Conservation (phyloP, 2,113 vertebrate species). For the Eudyptes chrysolophus region DNA sequence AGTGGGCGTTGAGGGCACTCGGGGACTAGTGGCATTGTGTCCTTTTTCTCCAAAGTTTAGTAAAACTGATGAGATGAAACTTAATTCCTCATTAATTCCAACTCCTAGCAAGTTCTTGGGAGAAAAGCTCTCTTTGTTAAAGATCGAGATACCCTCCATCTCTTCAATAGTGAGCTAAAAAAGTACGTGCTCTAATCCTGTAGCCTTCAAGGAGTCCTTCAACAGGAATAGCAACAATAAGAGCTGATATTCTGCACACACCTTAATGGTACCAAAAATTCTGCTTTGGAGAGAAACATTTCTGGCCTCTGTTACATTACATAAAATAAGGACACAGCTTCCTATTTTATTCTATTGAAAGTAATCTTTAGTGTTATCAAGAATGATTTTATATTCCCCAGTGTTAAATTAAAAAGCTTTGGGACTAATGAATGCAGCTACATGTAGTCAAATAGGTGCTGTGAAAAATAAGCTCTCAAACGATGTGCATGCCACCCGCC, state of each 20-base stretch:
- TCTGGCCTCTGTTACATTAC: not conserved
- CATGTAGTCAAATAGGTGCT: not conserved
- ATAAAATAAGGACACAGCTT: not conserved
- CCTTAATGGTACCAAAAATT: not conserved
- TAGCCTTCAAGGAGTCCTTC: not conserved
- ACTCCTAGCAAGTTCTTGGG: conserved; percentile 5
- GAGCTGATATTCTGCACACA: not conserved
- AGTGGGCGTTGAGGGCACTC: not conserved
- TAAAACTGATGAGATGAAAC: conserved; percentile 22
- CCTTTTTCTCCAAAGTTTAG: not conserved
- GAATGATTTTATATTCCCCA: not conserved
- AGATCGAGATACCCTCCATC: not conserved
- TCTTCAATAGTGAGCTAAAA: not conserved
- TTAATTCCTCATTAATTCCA: conserved; percentile 36
- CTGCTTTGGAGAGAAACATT: not conserved
- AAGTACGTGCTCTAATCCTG: not conserved
- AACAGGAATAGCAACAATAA: not conserved
- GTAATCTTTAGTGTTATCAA: not conserved
- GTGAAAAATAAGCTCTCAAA: not conserved
- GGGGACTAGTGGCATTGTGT: not conserved
- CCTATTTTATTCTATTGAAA: not conserved
- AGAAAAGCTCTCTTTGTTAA: conserved; percentile 12
- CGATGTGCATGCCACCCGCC: rapidly evolving
- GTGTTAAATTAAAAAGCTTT: not conserved
- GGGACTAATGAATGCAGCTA: not conserved